Base-by-base conservation (phyloP, 2,797 vertebrate genomes). In the Sebastes iracundus region DNA sequence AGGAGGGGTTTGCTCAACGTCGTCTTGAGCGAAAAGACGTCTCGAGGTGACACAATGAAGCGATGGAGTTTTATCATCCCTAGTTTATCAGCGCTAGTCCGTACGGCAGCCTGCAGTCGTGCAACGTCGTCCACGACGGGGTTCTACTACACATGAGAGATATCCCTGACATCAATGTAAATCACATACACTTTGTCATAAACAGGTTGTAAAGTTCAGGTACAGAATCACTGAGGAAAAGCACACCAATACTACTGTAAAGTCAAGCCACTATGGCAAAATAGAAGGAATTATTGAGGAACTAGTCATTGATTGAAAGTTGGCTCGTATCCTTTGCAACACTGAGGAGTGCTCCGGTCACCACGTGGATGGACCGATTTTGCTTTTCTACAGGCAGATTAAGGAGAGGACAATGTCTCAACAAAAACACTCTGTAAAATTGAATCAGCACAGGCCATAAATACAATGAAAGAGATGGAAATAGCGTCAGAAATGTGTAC, bases 81-180 rank as follows among this genome's bases (percentile, higher is more conserved):
- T 77, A 46, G 42, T 46, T 46, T 46, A 46, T 18, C 78, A 82
- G 84, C 87, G 69, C 81, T 76, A 82, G 77, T 77, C 82, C 60
- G 32, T 77, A 64, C 71, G 16, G 42, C 82, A 80, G 83, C 87
- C 88, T 79, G 91, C 88, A 82, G 89, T 87, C 87, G 79, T 75
- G 82, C 88, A 79, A 91, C 83, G 86, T 79, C 91, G 76, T 35
- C 84, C 84, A 89, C 78, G 10, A 89, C 53, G 77, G 90, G 90
- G 87, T 79, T 90, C 84, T 63, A 91, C 90, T 80, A 95, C 89
- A 93, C 89, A 92, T 83, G 87, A 91, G 89, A 92, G 88, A 93
- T 85, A 89, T 95, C 94, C 95, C 95, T 95, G 94, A 95, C 94
- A 94, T 92, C 88, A 88, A 93, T 94, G 93, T 94, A 92, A 95